phyloP scores from a whole-genome alignment of 2,888 invertebrate species.

The Kryphioiulus occultus region DNA sequence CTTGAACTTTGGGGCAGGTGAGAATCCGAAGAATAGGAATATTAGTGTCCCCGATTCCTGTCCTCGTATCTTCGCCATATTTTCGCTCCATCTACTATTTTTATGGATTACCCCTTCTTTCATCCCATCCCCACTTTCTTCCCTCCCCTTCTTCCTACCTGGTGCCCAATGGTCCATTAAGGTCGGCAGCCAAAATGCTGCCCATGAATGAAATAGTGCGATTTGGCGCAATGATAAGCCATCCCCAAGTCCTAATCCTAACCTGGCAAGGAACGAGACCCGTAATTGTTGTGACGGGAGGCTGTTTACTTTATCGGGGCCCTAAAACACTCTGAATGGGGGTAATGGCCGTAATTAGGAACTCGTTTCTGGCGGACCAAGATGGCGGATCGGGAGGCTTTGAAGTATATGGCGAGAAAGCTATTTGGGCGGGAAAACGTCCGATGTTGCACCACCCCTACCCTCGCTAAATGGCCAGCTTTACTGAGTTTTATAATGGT shows the following conservation, averaged over 20 bases:
- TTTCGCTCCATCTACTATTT: conserved; percentile 10
- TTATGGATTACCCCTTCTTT: conserved; percentile 36
- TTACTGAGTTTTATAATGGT: background rate
- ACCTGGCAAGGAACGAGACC: background rate
- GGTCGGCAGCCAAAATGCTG: conserved; percentile 36
- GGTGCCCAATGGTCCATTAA: conserved; percentile 36
- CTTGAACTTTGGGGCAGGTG: conserved; percentile 25
- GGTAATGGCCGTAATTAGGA: conserved; percentile 32
- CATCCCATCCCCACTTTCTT: background rate
- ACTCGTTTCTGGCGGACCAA: background rate
- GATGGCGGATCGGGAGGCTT: background rate
- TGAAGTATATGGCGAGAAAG: conserved; percentile 4
- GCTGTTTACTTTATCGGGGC: conserved; percentile 17
- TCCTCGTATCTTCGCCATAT: background rate
- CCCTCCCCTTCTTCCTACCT: background rate
- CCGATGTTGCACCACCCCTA: background rate
- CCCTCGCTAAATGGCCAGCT: background rate
- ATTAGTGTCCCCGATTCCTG: conserved; percentile 11
- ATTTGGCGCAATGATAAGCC: background rate
- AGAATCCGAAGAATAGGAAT: conserved; percentile 32
- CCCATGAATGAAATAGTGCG: conserved; percentile 27
- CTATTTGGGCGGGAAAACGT: background rate
- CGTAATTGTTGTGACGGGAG: conserved; percentile 13
- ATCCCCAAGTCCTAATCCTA: background rate
- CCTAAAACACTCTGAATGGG: conserved; percentile 38